Evolutionary conservation across 1,140 invertebrate species (phyloP), one percentile per base, ranked within the genome.

Genomic region (Bombus polaris): DNA sequence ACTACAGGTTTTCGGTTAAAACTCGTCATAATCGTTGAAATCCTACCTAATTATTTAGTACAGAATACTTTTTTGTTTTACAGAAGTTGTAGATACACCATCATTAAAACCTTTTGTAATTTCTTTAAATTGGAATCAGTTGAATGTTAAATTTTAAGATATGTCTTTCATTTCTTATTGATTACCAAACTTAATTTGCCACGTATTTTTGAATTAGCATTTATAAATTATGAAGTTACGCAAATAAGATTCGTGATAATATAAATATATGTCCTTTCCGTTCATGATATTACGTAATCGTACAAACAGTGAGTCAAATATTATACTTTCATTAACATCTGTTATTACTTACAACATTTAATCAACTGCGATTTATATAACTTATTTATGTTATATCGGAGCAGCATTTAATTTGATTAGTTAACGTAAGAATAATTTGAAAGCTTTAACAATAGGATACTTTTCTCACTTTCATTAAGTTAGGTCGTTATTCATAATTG

Each of bases 401-500:
- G 68, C 37, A 72, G 57, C 68, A 39, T 85, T 81, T 42, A 66
- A 72, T 78, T 78, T 84, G 35, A 42, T 84, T 59, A 84, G 32
- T 71, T 44, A 84, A 84, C 66, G 66, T 78, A 84, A 78, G 53
- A 71, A 83, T 70, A 76, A 84, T 78, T 84, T 70, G 39, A 57
- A 62, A 78, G 47, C 47, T 71, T 68, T 35, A 76, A 78, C 82
- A 70, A 66, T 70, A 78, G 62, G 47, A 47, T 72, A 44, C 2
- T 44, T 59, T 70, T 65, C 68, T 75, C 65, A 62, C 53, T 68
- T 68, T 57, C 66, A 32, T 76, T 42, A 70, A 68, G 70, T 87
- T 89, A 92, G 83, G 82, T 83, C 80, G 35, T 92, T 90, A 93
- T 39, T 92, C 91, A 68, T 94, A 94, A 87, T 93, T 93, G 57